Conservation (phyloP, 2,113 vertebrate genomes). For the Sclerurus mexicanus region DNA sequence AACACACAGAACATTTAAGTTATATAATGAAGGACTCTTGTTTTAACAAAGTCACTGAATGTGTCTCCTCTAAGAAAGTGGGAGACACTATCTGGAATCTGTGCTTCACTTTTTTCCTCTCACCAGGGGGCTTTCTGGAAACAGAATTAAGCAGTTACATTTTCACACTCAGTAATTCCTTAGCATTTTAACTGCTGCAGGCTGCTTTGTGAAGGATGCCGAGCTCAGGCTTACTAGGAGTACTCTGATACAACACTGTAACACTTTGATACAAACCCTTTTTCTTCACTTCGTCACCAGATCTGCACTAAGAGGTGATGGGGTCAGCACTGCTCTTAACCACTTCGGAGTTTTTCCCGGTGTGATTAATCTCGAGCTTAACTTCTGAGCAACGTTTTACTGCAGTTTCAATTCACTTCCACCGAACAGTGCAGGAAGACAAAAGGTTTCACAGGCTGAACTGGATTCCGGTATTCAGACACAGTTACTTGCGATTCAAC, state of each 20-base stretch:
- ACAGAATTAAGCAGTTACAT: neutral
- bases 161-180: neutral
- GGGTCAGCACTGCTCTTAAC: too few species aligned
- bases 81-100: neutral
- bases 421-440: neutral
- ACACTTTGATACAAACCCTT: neutral
- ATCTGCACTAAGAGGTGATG: rapidly evolving
- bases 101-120: neutral
- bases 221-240: neutral
- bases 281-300: neutral
- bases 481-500: rapidly evolving
- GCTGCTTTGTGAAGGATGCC: neutral
- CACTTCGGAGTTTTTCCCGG: neutral
- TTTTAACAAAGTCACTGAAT: neutral
- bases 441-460: neutral
- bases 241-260: neutral
- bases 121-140: neutral
- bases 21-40: rapidly evolving
- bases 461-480: rapidly evolving
- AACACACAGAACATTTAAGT: rapidly evolving
- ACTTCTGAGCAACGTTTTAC: neutral
- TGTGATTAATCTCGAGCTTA: neutral
- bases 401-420: neutral
- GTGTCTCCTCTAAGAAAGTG: neutral
- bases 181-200: neutral